Percentiles rank a stretch among this genome's conserved stretches.
Evolutionary conservation across 2,797 vertebrate genomes (phyloP).

Genomic region (Tinamus major): DNA sequence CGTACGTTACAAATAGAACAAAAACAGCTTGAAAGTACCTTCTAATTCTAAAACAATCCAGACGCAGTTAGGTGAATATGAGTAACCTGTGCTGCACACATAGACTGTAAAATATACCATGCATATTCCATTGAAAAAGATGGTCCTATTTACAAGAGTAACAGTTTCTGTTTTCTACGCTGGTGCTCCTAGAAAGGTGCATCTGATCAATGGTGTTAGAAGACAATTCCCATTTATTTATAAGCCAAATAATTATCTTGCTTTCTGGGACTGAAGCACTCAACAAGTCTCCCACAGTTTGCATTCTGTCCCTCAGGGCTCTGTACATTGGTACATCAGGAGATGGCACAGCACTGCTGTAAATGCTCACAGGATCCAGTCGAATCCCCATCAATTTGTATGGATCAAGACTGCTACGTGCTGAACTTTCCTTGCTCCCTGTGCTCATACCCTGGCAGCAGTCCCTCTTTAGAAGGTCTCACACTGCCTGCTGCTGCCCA

Average conservation of each 20-base stretch:
- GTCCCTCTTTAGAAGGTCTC: not conserved
- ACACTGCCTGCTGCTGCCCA: not conserved
- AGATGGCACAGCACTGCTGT: constrained; percentile 23
- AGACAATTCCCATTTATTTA: not conserved
- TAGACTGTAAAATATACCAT: not conserved
- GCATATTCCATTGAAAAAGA: not conserved
- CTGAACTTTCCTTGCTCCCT: not conserved
- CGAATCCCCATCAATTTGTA: not conserved
- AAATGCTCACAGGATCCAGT: not conserved
- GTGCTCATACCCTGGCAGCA: not conserved
- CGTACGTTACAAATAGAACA: not conserved
- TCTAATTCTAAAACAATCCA: not conserved
- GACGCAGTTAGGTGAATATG: not conserved
- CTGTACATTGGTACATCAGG: not conserved
- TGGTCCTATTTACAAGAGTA: not conserved
- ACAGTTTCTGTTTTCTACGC: not conserved
- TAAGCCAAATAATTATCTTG: not conserved
- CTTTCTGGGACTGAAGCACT: not conserved
- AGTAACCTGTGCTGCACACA: not conserved
- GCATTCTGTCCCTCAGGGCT: not conserved
- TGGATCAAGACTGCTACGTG: not conserved
- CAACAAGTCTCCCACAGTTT: not conserved
- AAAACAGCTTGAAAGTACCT: constrained; percentile 23
- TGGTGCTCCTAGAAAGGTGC: not conserved
- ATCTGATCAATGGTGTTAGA: not conserved